These are phyloP conservation scores for Varanus komodoensis DNA, from an alignment of 2,113 vertebrate genomes.

Conservation along the genomic window DNA sequence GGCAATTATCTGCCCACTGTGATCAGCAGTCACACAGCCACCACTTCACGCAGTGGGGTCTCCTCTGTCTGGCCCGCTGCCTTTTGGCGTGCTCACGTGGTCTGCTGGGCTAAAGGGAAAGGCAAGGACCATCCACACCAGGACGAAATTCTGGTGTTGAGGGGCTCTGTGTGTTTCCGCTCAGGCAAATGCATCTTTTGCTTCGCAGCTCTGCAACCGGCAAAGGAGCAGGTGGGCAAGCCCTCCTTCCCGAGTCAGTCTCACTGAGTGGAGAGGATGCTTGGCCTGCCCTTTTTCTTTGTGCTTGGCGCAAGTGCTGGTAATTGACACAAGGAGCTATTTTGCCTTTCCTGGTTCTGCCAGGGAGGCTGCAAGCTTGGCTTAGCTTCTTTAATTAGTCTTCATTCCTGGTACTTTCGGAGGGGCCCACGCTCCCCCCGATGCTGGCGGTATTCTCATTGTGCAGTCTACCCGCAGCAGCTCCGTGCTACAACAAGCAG, in stretches of 20 bases:
- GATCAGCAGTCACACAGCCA: too few relatives aligned
- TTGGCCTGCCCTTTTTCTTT: conserved; percentile 13
- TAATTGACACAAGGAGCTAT: conserved; percentile 11
- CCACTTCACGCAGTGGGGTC: too few relatives aligned
- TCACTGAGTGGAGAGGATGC: neutral
- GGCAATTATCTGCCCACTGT: too few relatives aligned
- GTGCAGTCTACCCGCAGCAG: neutral
- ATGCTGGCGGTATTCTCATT: neutral
- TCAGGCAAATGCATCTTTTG: neutral
- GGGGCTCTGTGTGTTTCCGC: neutral
- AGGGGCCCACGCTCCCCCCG: neutral
- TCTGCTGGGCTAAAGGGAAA: neutral
- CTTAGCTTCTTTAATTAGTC: conserved; percentile 30
- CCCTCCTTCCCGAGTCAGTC: neutral
- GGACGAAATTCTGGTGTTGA: neutral
- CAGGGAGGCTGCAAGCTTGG: conserved; percentile 2
- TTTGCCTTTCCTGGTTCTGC: conserved; percentile 12
- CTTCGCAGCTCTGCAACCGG: neutral
- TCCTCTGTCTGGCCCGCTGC: neutral
- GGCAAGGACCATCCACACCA: neutral
- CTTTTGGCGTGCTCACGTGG: neutral
- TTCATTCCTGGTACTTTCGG: neutral
- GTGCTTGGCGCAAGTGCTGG: conserved; percentile 2
- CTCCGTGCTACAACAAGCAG: neutral
- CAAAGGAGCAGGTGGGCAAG: neutral